Base-by-base conservation (phyloP, 64 coral and sea anemone genomes). In the Catalaphyllia jardinei region DNA sequence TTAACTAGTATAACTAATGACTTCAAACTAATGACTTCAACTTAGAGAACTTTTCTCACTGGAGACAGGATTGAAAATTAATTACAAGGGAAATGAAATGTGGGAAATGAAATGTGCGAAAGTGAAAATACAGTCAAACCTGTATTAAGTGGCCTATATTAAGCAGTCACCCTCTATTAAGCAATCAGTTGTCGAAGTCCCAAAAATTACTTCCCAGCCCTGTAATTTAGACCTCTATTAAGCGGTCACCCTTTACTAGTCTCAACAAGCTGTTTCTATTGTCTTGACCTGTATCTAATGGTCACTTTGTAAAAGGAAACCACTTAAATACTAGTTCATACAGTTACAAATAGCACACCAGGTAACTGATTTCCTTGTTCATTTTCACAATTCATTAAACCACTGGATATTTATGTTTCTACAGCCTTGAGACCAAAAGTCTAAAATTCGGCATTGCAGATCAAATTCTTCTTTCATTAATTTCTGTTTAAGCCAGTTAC, bases 401-500 rank as follows among this genome's bases (percentile, higher is more conserved):
- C 14, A 3, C 20, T 62, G 20, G 60, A 18, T 62, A 18, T 35
- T 62, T 62, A 62, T 33, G 31, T 75, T 31, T 33, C 73, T 75
- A 35, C 33, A 35, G 28, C 73, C 28, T 33, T 75, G 73, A 31
- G 31, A 20, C 6, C 42, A 46, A 46, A 4, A 46, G 42, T 46
- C 5, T 46, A n/a, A n/a, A n/a, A 5, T 4, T 46, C 42, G 6
- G 42, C 5, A 4, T 77, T 52, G 75, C 75, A 46, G 33, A 77
- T 77, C 15, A 14, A 77, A 77, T 51, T 74, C 28, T 42, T 77
- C 74, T 77, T 46, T 42, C 33, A 77, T 77, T 77, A 77, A 77
- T 77, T 77, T 77, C 75, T 77, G 31, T 42, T 77, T 22, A 42
- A 52, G 75, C 75, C 75, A 77, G 31, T 77, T 51, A 42, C 75